Base-by-base conservation (phyloP, 2,888 invertebrate species). In the Meta bourneti region DNA sequence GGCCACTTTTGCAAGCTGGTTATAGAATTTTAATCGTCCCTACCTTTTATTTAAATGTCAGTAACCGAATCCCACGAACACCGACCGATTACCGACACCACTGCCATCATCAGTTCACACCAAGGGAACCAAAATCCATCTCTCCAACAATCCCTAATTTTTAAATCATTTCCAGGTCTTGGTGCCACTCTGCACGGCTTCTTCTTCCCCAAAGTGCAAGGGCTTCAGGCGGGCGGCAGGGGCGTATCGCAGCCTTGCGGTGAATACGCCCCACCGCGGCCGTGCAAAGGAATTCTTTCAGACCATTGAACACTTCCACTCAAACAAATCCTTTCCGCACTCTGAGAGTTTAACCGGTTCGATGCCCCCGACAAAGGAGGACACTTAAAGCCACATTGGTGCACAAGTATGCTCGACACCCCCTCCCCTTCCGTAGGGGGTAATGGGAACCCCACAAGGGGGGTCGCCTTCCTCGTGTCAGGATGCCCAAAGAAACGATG, bases 261-360 rank as follows among this genome's bases (percentile, higher is more conserved):
- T 52, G 70, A 87, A 69, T 72, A 87, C 71, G 87, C 87, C 80
- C 54, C 87, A 72, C 7, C 72, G 79, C n/a, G n/a, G 20, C 71
- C 78, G n/a, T 52, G 85, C 85, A 86, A 86, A 78, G 87, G 78
- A 87, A 87, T 87, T 87, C 71, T 87, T 79, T 70, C 79, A 34
- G 71, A 49, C 78, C 87, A 87, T 87, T 80, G 87, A 87, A 49
- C 54, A 20, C 70, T 87, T 87, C 87, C 87, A 87, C 87, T 87
- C 79, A 79, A 87, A 87, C 79, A 79, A 70, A 87, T 87, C 87
- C 87, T 87, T 80, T 13, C 87, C 70, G 54, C 51, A 78, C 49
- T 72, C 71, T 16, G 51, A 51, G 78, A 71, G 71, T 87, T 87
- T 87, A 87, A 69, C 52, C 79, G 87, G 78, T 87, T 72, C 87